Evolutionary conservation across 2,113 vertebrate species (phyloP), one percentile per base, ranked within the genome.

Genomic region (Pteronura brasiliensis): DNA sequence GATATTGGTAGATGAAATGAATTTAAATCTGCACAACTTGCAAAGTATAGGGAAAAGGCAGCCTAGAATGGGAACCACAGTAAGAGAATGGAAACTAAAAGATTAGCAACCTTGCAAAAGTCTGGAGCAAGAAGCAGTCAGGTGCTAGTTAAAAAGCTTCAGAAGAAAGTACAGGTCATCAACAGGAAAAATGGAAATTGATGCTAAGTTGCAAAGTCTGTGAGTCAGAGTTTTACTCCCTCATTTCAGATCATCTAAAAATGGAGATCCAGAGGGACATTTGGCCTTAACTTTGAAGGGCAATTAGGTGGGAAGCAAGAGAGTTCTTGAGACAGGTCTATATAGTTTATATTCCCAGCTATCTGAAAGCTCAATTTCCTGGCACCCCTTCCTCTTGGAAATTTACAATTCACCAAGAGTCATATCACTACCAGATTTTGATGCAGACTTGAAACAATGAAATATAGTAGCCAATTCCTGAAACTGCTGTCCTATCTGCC

Each of bases 391-490:
- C 42, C 86, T 96, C 1, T 23, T 93, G 7, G 11, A 95, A 95
- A 98, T 94, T 92, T 96, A 44, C 1, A 97, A 82, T 90, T 97
- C 1, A 67, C 92, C 83, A 95, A 96, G 52, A 86, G 52, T 80
- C 0, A 0, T 39, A 88, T 39, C 85, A 42, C 72, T 83, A 84
- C 90, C 69, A 83, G 84, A 36, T 39, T 97, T 25, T 83, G 89
- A 81, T 61, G 20, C 85, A 80, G 18, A 18, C n/a, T 92, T 96
- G 34, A 97, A 90, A 81, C 93, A 88, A 98, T 97, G n/a, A 52
- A 92, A 97, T 82, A 67, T 65, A 36, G 77, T 72, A 85, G 47
- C 55, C 87, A 96, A 49, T 91, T 90, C 76, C 9, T 92, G 6
- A 87, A 87, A 79, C n/a, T 34, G 21, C 42, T 49, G 17, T 69